These are phyloP conservation scores for Cephus pygmeus DNA, from an alignment of 2,888 invertebrate species.

Conservation along the genomic window DNA sequence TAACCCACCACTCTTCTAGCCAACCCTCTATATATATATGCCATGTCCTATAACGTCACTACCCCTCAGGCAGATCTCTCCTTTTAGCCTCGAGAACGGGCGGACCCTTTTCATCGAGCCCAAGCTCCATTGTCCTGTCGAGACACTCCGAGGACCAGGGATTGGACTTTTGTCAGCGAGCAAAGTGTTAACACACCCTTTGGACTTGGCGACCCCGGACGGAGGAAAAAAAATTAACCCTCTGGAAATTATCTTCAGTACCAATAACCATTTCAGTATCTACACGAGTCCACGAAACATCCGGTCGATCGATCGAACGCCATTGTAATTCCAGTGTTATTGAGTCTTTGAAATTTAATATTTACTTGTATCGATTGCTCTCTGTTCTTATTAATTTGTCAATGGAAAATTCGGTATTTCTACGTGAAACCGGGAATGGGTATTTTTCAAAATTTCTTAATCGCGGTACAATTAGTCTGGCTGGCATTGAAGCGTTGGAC, in stretches of 20 bases:
- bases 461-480: no score
- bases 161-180: constrained; percentile 57
- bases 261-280: background rate
- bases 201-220: constrained; percentile 29
- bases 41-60: constrained; percentile 4
- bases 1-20: constrained; percentile 17
- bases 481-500: background rate
- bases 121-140: constrained; percentile 31
- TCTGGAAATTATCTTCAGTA: constrained; percentile 53
- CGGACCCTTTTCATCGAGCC: constrained; percentile 35
- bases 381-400: no score
- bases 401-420: no score
- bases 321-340: no score
- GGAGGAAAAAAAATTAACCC: constrained; percentile 51
- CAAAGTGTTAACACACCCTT: constrained; percentile 58
- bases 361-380: no score
- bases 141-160: constrained; percentile 36
- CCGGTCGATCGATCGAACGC: background rate
- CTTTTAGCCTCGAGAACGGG: constrained; percentile 28
- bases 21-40: background rate
- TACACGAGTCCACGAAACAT: background rate
- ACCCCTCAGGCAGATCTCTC: constrained; percentile 32
- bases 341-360: no score
- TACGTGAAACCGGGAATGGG: no score
- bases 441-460: no score